phyloP scores from a whole-genome alignment of 2,888 invertebrate species.

The Meloe dianella region DNA sequence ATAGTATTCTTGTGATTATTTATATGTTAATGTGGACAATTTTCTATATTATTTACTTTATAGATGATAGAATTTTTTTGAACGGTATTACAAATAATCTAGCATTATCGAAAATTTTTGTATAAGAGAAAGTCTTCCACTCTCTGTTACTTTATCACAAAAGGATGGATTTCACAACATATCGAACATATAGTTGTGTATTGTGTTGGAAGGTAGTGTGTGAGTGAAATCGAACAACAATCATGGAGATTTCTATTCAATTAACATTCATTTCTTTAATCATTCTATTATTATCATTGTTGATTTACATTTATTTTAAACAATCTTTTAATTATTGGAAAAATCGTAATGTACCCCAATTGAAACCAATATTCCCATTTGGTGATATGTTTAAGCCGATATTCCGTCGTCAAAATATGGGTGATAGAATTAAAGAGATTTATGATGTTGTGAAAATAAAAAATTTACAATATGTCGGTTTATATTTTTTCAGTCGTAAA shows the following conservation, averaged over 20 bases:
- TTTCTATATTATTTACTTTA: constrained; percentile 18
- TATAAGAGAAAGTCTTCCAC: constrained; percentile 20
- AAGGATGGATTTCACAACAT: no score
- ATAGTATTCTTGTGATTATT: constrained; percentile 20
- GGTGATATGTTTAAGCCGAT: constrained; percentile 67
- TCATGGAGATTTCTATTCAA: not conserved
- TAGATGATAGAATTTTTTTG: constrained; percentile 18
- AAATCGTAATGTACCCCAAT: constrained; percentile 63
- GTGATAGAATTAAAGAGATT: constrained; percentile 66
- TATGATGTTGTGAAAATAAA: constrained; percentile 62
- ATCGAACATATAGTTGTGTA: no score
- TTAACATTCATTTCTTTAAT: constrained; percentile 9
- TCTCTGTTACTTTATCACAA: no score
- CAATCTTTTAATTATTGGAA: constrained; percentile 67
- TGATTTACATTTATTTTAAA: constrained; percentile 52
- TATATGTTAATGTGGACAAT: constrained; percentile 22
- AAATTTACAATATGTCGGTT: constrained; percentile 61
- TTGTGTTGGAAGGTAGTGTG: no score
- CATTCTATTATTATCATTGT: constrained; percentile 13
- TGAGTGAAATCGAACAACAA: constrained; percentile 18
- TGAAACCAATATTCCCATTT: constrained; percentile 67
- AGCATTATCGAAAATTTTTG: constrained; percentile 17
- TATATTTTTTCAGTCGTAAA: constrained; percentile 69
- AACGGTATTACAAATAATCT: constrained; percentile 17
- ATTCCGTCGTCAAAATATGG: constrained; percentile 65